Percentiles rank a stretch among this genome's conserved stretches.
Conservation (phyloP, 2,888 invertebrate genomes). For the Blastobasis adustella region DNA sequence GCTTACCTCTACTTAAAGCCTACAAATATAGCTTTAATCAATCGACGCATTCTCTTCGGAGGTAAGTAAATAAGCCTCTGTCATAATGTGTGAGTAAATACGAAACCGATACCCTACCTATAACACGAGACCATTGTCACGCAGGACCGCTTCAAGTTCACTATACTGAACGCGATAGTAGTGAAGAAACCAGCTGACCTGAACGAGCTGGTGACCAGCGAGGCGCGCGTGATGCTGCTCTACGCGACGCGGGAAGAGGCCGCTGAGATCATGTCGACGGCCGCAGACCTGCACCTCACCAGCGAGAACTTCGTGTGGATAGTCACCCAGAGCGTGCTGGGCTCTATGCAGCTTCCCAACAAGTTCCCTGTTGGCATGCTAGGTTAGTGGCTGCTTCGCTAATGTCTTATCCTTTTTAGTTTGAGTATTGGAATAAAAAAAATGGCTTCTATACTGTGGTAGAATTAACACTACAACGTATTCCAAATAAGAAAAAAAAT, state of each 20-base stretch:
- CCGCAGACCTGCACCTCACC: slow-evolving; percentile 84
- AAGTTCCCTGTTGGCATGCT: slow-evolving; percentile 94
- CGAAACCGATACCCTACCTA: too few species aligned
- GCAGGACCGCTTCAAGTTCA: slow-evolving; percentile 78
- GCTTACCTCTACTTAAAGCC: too few species aligned
- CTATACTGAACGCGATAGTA: slow-evolving; percentile 89
- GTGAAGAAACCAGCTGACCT: slow-evolving; percentile 86
- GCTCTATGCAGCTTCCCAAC: slow-evolving; percentile 79
- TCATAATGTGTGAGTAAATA: too few species aligned
- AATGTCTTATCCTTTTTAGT: too few species aligned
- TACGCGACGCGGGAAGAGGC: slow-evolving; percentile 94
- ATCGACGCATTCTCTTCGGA: too few species aligned
- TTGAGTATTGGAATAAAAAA: too few species aligned
- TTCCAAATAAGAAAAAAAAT: too few species aligned
- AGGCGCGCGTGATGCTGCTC: slow-evolving; percentile 93
- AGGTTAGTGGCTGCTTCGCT: slow-evolving; percentile 72
- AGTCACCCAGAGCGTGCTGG: slow-evolving; percentile 94
- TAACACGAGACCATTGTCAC: slow-evolving; percentile 2
- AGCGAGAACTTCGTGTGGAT: slow-evolving; percentile 98
- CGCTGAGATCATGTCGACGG: slow-evolving; percentile 84
- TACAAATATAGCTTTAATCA: too few species aligned
- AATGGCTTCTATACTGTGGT: too few species aligned
- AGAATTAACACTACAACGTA: too few species aligned
- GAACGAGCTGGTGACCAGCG: slow-evolving; percentile 88
- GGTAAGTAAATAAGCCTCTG: too few species aligned